Conservation (phyloP, 1,140 invertebrate species). For the Procambarus virginalis region DNA sequence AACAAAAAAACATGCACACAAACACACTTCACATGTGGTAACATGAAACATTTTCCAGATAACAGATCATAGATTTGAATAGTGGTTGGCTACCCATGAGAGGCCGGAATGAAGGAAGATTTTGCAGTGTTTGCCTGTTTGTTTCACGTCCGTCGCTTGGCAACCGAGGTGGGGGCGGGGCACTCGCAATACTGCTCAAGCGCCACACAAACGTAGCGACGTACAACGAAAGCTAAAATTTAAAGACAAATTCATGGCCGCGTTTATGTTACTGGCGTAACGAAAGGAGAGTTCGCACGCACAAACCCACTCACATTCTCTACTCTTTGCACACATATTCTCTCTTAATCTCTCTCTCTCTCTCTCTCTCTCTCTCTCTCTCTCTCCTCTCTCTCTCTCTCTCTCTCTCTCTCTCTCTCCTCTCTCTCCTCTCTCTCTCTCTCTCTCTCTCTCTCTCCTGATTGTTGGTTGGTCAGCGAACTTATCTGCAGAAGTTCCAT, state of each 20-base stretch:
- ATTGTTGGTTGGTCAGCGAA: too few relatives aligned
- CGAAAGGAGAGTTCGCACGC: not conserved
- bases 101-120: not conserved
- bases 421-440: not conserved
- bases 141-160: not conserved
- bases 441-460: not conserved
- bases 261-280: not conserved
- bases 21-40: not conserved
- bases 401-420: not conserved
- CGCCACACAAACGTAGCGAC: not conserved
- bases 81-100: not conserved
- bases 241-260: too few relatives aligned
- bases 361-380: slow-evolving; percentile 9
- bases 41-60: not conserved
- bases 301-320: not conserved
- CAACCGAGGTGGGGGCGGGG: not conserved
- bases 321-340: not conserved
- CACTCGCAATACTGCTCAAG: too few relatives aligned
- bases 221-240: not conserved
- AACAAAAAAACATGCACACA: not conserved
- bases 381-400: not conserved
- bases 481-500: too few relatives aligned
- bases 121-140: not conserved
- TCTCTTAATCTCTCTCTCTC: slow-evolving; percentile 4
- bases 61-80: not conserved